Evolutionary conservation across 2,888 invertebrate genomes (phyloP).

Genomic region (Clusia tigrina): DNA sequence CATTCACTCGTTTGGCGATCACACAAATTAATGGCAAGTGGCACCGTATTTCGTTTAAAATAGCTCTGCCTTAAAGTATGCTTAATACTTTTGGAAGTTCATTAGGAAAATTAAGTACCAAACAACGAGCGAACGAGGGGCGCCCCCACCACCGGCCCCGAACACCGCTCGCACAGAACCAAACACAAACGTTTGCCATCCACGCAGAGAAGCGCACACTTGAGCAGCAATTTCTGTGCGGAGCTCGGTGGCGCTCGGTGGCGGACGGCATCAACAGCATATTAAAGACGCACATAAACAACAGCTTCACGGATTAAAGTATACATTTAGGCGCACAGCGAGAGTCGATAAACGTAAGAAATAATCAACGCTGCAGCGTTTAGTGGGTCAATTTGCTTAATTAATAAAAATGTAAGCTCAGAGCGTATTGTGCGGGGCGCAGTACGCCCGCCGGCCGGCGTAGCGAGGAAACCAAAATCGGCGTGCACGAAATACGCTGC

Average conservation of each 20-base stretch:
- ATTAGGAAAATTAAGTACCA: conserved; percentile 45
- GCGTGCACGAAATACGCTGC: conserved; percentile 11
- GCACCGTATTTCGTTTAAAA: neutral
- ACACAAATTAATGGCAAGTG: neutral
- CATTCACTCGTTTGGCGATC: neutral
- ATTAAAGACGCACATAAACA: conserved; percentile 30
- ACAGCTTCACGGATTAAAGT: conserved; percentile 24
- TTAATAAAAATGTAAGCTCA: conserved; percentile 51
- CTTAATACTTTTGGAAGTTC: conserved; percentile 43
- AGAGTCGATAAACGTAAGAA: conserved; percentile 24
- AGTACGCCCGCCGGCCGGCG: too few species aligned
- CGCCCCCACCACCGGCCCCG: neutral
- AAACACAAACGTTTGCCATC: neutral
- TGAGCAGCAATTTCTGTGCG: neutral
- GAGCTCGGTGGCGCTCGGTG: neutral
- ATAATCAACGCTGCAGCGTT: conserved; percentile 41
- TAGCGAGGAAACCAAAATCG: neutral
- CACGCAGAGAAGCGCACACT: neutral
- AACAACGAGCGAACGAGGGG: conserved; percentile 12
- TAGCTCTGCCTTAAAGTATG: neutral
- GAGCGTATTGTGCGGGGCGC: too few species aligned
- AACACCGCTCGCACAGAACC: too few species aligned
- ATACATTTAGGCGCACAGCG: conserved; percentile 2
- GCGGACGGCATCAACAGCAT: conserved; percentile 31
- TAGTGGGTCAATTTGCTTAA: conserved; percentile 47